Conservation (phyloP, 1,140 invertebrate species). For the Tribolium castaneum region DNA sequence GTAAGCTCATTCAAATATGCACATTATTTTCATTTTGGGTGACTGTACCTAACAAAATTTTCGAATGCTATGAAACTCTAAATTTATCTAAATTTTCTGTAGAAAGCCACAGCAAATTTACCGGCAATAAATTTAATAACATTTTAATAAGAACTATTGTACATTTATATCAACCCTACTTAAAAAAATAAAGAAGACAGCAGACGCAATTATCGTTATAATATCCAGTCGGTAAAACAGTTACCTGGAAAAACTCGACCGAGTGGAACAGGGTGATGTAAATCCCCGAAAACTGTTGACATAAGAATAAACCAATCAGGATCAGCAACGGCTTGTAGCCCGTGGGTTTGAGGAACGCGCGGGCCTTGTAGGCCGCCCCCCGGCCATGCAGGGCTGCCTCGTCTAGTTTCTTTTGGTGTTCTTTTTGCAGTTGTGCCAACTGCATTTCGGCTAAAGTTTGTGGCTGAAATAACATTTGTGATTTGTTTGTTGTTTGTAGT, state of each 20-base stretch:
- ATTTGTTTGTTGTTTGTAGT: background rate
- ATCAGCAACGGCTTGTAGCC: conserved; percentile 72
- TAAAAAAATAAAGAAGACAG: no score
- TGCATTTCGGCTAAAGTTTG: conserved; percentile 61
- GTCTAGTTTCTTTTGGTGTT: conserved; percentile 64
- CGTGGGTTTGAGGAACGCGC: conserved; percentile 66
- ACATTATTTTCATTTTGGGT: no score
- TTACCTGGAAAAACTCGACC: conserved; percentile 71
- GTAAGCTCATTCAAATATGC: no score
- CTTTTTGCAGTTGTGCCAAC: conserved; percentile 61
- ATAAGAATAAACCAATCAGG: conserved; percentile 68
- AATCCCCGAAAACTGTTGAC: conserved; percentile 73
- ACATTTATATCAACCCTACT: no score
- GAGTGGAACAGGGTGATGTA: conserved; percentile 79
- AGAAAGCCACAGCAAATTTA: no score
- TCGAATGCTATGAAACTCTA: no score
- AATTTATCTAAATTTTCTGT: no score
- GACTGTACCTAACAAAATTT: no score
- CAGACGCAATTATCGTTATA: no score
- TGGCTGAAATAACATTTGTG: conserved; percentile 40
- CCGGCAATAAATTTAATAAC: no score
- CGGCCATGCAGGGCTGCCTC: conserved; percentile 42
- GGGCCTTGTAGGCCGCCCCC: conserved; percentile 58
- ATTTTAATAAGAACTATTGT: no score
- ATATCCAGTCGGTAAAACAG: background rate